Conservation (phyloP, 2,113 vertebrate genomes). For the Zosterops japonicus region DNA sequence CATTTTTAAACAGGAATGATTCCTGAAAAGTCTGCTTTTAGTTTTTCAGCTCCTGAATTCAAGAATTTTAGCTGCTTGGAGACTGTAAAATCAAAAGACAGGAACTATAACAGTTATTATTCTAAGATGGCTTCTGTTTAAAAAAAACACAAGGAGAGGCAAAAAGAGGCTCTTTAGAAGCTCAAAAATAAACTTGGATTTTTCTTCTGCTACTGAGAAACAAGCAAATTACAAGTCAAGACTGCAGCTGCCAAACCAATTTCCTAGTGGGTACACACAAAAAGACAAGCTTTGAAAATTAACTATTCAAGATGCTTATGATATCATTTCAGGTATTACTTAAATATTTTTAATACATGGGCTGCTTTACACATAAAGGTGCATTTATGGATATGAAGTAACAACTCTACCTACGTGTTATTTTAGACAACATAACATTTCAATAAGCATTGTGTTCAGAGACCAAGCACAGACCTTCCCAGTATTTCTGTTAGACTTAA, state of each 20-base stretch:
- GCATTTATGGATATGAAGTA: not conserved
- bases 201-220: not conserved
- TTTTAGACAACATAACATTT: not conserved
- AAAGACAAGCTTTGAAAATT: not conserved
- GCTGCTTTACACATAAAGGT: not conserved
- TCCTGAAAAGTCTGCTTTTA: not conserved
- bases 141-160: not conserved
- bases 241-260: not conserved
- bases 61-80: not conserved
- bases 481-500: not conserved
- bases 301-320: not conserved
- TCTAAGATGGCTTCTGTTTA: not conserved
- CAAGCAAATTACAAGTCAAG: not conserved
- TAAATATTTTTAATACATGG: not conserved
- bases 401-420: not conserved
- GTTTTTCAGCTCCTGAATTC: not conserved
- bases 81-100: not conserved
- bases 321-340: not conserved
- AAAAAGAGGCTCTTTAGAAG: not conserved
- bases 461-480: not conserved
- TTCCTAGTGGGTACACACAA: not conserved
- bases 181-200: not conserved
- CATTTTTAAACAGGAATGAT: not conserved
- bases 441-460: not conserved
- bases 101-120: not conserved